Base-by-base conservation (phyloP, 2,113 vertebrate species). In the Muscicapa adusta region DNA sequence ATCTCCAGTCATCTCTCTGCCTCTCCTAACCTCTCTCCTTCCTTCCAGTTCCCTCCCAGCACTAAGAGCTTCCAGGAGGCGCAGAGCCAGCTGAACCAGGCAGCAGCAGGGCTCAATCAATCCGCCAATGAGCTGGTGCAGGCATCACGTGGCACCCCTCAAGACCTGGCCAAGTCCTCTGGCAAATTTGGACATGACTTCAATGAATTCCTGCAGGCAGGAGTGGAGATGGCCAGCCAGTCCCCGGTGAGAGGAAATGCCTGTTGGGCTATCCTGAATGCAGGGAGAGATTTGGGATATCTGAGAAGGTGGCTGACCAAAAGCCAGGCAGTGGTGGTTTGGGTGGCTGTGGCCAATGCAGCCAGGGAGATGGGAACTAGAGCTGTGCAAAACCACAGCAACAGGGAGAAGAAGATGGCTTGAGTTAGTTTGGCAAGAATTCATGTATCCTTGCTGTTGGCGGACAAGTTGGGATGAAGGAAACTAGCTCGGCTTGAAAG, bases 101-200 rank as follows among this genome's bases (percentile, higher is more conserved):
- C 99, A 0, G 99, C 99, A 0, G 99, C 98, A 0, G 98, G 98
- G 33, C 98, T 99, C 68, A 99, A 99, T 96, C 99, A 99, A 94
- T 99, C 99, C 0, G 99, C 99, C 94, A 99, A 99, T 2, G 99
- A 99, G 94, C 97, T 99, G 90, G 99, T 99, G 31, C 99, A 99
- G 96, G 98, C 99, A 0, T 99, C 99, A 0, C 98, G 99, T 20
- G 99, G 99, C 48, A 99, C 99, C 54, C 99, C 99, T 17, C 99
- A 99, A 96, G 99, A 99, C 94, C 95, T 99, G 93, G 98, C 99
- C 89, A 98, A 97, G 84, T 98, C 99, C 48, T 99, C 99, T 0
- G 98, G 99, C 89, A 99, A 99, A 94, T 99, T 99, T 13, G 99
- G 99, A 43, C 98, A 99, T 29, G 99, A 99, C 96, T 99, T 99